Base-by-base conservation (phyloP, 2,888 invertebrate genomes). In the Limnephilus marmoratus region DNA sequence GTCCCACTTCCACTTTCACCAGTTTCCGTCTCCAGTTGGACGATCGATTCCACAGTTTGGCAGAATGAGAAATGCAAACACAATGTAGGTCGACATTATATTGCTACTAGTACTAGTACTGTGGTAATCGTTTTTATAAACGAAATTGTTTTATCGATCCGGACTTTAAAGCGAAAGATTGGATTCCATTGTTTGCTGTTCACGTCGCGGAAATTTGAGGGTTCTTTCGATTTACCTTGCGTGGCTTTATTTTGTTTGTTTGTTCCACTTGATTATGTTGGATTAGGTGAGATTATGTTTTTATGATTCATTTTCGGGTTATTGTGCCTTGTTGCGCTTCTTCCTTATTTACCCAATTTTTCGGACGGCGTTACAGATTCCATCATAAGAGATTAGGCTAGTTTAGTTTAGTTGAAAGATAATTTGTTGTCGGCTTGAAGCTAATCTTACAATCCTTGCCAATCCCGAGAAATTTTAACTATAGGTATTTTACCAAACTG, bases 41-140 rank as follows among this genome's bases (percentile, higher is more conserved):
- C 53, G 37, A 87, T 87, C 49, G 45, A 53, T 87, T 53, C 45
- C 87, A 53, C 87, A 31, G 18, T n/a, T 87, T 29, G 45, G 87
- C 45, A 45, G 31, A 53, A 53, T 87, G 45, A 87, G 53, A 87
- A 53, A 87, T 87, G 83, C 83, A 85, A 85, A 85, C 83, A 85
- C 83, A 37, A 85, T 37, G 37, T 85, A 85, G 83, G 83, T 85
- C 83, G 83, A 85, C 41, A 85, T 85, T 85, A 34, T 34, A 85
- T 34, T 83, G 29, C 18, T 31, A 29, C 81, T 37, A 81, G 7
- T 31, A 29, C 81, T 37, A 81, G 7, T 29, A 82, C 34, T 82
- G 82, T 31, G 31, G 82, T 34, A 82, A 31, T 82, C 82, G 68
- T 68, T 68, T 68, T 68, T 68, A 68, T 68, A 68, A 68, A 68